Percentiles rank a stretch among this genome's conserved stretches.
Evolutionary conservation across 2,113 vertebrate genomes (phyloP).

Genomic region (Peucedramus taeniatus): DNA sequence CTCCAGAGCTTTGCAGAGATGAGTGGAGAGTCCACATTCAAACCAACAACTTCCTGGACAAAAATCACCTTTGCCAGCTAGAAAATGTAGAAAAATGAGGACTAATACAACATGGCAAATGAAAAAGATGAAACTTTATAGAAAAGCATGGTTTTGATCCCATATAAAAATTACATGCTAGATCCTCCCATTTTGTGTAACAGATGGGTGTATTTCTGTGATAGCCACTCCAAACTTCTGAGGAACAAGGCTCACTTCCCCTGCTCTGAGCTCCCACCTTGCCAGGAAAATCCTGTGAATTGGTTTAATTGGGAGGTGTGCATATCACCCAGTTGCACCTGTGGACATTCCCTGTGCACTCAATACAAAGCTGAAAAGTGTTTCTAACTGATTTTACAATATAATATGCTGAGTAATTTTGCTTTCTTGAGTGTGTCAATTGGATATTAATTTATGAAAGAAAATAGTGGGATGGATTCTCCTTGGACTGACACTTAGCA

Average conservation of each 20-base stretch:
- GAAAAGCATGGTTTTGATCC: background rate
- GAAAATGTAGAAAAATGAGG: conserved; percentile 26
- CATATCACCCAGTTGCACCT: background rate
- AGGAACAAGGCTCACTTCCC: background rate
- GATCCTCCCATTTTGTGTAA: background rate
- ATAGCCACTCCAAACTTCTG: background rate
- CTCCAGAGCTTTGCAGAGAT: background rate
- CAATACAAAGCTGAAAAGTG: background rate
- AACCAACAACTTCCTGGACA: background rate
- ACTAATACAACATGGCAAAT: conserved; percentile 45
- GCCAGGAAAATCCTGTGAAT: background rate
- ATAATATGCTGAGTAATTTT: background rate
- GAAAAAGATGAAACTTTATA: background rate
- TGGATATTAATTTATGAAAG: conserved; percentile 64
- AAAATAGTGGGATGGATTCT: conserved; percentile 36
- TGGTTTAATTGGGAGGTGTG: background rate
- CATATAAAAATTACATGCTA: background rate
- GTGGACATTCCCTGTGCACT: background rate
- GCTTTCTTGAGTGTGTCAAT: conserved; percentile 45
- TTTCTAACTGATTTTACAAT: background rate
- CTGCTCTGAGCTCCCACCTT: background rate
- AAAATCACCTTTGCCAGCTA: conserved; percentile 66
- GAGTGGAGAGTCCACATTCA: background rate
- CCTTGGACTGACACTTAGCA: background rate
- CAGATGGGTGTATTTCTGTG: background rate